Conservation (phyloP, 2,113 vertebrate genomes). For the Varanus salvator region DNA sequence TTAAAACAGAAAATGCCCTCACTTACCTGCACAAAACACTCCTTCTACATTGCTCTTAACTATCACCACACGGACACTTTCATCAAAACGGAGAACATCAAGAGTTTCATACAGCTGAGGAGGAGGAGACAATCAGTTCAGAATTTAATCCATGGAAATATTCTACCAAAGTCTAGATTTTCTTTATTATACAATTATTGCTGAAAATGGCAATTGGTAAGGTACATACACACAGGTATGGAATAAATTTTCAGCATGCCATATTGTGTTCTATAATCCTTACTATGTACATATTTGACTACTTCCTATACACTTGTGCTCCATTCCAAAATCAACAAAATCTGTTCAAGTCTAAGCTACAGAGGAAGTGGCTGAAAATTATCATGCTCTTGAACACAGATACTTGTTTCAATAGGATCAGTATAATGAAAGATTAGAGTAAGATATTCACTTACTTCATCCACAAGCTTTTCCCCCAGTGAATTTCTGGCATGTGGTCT, state of each 20-base stretch:
- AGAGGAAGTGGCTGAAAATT: not conserved
- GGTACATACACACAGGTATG: not conserved
- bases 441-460: constrained; percentile 82
- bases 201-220: not conserved
- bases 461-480: constrained; percentile 89
- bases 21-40: constrained; percentile 94
- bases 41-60: constrained; percentile 90
- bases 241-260: not conserved
- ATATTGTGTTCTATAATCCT: not conserved
- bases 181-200: not conserved
- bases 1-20: not conserved
- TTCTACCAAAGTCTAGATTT: not conserved
- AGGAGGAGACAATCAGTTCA: constrained; percentile 36
- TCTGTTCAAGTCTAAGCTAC: not conserved
- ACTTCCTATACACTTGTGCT: not conserved
- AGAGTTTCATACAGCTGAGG: constrained; percentile 83
- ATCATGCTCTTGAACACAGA: not conserved
- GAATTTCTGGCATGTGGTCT: constrained; percentile 87
- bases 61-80: constrained; percentile 83
- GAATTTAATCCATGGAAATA: not conserved
- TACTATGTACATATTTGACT: not conserved
- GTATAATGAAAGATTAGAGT: not conserved
- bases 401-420: not conserved
- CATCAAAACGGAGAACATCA: constrained; percentile 80
- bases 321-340: not conserved